phyloP scores from a whole-genome alignment of 2,797 vertebrate species.

The Garrulus glandarius region DNA sequence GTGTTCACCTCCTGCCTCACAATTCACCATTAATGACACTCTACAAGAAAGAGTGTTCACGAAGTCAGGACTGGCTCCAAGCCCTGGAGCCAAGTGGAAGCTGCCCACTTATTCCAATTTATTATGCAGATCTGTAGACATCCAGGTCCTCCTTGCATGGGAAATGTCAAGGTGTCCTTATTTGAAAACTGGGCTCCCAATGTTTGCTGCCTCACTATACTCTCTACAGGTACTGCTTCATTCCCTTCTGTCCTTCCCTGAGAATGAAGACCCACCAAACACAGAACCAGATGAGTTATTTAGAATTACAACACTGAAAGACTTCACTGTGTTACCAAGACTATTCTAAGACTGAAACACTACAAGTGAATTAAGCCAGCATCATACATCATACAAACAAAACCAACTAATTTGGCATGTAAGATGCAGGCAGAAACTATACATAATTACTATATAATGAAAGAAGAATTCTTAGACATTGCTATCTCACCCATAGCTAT shows the following conservation, averaged over 20 bases:
- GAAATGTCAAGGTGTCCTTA: neutral
- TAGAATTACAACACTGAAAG: neutral
- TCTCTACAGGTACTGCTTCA: accelerated
- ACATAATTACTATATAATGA: neutral
- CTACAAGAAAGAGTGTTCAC: neutral
- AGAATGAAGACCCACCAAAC: neutral
- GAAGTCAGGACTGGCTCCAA: neutral
- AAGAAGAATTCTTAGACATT: neutral
- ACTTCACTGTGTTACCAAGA: neutral
- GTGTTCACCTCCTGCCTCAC: neutral
- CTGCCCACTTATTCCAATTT: neutral
- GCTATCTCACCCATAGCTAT: neutral
- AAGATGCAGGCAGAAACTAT: neutral
- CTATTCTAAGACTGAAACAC: neutral
- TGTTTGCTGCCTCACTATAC: neutral
- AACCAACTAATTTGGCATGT: neutral
- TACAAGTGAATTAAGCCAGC: neutral
- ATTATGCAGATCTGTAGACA: neutral
- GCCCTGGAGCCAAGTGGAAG: neutral
- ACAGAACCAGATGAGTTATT: neutral
- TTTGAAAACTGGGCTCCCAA: neutral
- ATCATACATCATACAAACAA: neutral
- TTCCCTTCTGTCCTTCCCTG: neutral
- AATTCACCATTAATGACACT: neutral
- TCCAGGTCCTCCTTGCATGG: neutral